These are phyloP conservation scores for Eupithecia abbreviata DNA, from an alignment of 2,888 invertebrate species.

Conservation along the genomic window DNA sequence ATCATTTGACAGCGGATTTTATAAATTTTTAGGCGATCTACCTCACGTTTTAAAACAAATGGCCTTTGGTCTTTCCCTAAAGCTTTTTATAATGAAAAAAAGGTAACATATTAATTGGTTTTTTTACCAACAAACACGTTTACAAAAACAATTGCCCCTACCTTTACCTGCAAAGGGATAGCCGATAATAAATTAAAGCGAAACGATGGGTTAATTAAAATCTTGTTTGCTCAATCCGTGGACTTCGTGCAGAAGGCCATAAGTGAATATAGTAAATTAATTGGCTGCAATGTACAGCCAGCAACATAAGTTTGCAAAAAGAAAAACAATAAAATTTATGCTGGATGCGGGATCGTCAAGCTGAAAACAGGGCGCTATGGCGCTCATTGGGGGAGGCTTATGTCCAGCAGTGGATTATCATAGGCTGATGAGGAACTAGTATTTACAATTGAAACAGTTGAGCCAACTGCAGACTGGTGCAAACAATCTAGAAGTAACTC, in stretches of 20 bases:
- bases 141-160: background rate
- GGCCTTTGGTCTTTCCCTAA: background rate
- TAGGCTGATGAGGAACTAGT: no score
- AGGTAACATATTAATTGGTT: background rate
- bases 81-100: background rate
- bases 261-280: constrained; percentile 50
- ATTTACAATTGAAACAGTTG: no score
- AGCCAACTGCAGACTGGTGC: no score
- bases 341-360: no score
- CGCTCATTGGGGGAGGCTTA: no score
- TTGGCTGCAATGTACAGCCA: constrained; percentile 24
- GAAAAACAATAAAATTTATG: no score
- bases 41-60: background rate
- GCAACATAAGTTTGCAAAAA: background rate
- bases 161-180: constrained; percentile 17
- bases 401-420: no score
- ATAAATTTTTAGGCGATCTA: no score
- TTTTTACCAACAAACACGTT: background rate
- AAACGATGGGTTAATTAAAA: constrained; percentile 57
- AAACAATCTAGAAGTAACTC: no score
- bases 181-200: constrained; percentile 44
- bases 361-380: no score
- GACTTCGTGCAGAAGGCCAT: constrained; percentile 47
- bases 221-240: constrained; percentile 52
- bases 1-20: no score